Base-by-base conservation (phyloP, 2,797 vertebrate species). In the Gallinago stenura region DNA sequence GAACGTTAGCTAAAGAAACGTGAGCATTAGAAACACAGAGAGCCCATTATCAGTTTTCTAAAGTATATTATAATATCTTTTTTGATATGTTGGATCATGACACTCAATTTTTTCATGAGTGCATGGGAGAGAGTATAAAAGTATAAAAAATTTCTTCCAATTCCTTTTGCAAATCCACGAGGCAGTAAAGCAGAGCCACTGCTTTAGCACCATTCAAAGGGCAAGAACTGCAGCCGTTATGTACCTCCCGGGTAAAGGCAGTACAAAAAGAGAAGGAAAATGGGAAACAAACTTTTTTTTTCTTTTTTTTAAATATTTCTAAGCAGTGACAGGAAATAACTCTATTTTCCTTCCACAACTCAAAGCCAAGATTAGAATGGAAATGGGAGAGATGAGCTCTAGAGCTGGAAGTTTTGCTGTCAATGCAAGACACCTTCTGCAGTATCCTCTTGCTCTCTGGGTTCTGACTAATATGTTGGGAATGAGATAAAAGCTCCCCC, bases 351-450 rank as follows among this genome's bases (percentile, higher is more conserved):
- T 87, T 70, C 64, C 22, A 48, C 66, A 83, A 68, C 56, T 80
- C 33, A 45, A 12, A 90, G 62, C 31, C 54, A 91, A 70, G 70
- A 68, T 80, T 82, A 94, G 80, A 84, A 77, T 60, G 62, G 79
- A 88, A 91, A 78, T 8, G 9, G 79, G 16, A 90, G 33, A 83
- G 65, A 83, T 6, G 51, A 94, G 35, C 46, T 93, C 54, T 33
- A 61, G 76, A 84, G 87, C 39, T 35, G 37, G 41, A 83, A 91
- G 76, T 69, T 89, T 31, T 95, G 35, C 76, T 79, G 72, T 94
- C 82, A 86, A 30, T 19, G 73, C 33, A 86, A 91, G 93, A 80
- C 85, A 95, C 72, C 85, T 88, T 89, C 94, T 90, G 83, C 90
- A 87, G 46, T 24, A 73, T 87, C 58, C 77, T 62, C 56, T 56